Conservation (phyloP, 2,797 vertebrate species). For the Leuciscus waleckii region DNA sequence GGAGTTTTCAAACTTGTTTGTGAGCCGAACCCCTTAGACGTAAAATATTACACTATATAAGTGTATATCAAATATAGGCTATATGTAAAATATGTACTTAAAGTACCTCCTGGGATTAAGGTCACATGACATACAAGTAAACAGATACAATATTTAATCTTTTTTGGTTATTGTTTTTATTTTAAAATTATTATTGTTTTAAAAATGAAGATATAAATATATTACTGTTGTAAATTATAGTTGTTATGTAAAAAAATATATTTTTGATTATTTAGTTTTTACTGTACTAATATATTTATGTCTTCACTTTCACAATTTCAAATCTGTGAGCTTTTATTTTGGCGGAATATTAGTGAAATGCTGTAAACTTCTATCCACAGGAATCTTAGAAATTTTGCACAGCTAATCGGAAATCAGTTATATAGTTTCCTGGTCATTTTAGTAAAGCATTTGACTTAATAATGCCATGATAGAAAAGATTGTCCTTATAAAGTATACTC, state of each 20-base stretch:
- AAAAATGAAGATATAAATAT: background rate
- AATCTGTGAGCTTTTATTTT: background rate
- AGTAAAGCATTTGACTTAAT: background rate
- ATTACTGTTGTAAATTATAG: background rate
- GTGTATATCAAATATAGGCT: background rate
- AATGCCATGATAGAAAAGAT: background rate
- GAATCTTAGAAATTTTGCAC: background rate
- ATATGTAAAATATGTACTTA: background rate
- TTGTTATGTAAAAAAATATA: too few species aligned
- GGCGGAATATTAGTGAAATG: background rate
- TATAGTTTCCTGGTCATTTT: background rate
- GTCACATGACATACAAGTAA: background rate
- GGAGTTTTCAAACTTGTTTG: background rate
- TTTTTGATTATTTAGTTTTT: too few species aligned
- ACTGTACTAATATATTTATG: too few species aligned
- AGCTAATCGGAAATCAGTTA: background rate
- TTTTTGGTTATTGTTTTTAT: background rate
- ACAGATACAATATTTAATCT: background rate
- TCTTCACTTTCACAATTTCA: background rate
- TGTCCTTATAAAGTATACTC: background rate
- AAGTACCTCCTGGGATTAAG: background rate
- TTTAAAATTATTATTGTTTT: background rate
- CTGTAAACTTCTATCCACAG: background rate
- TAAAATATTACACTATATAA: background rate
- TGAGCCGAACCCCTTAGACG: background rate